Evolutionary conservation across 2,888 invertebrate species (phyloP).

Genomic region (Latrodectus elegans): DNA sequence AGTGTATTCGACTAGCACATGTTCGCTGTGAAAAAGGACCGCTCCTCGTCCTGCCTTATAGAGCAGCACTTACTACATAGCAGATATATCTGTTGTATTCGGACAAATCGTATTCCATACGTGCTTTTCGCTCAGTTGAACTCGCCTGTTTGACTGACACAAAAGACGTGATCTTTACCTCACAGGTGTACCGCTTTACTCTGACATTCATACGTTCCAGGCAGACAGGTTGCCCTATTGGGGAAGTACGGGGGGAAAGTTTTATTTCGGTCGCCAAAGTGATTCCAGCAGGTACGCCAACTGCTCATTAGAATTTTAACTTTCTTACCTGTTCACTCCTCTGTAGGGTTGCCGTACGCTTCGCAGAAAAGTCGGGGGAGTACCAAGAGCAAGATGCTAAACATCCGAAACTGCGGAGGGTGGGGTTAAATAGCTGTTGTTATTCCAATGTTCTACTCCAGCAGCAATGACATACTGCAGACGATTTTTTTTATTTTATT

Average conservation of each 20-base stretch:
- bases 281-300: conserved; percentile 44
- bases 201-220: conserved; percentile 8
- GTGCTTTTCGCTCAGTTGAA: conserved; percentile 19
- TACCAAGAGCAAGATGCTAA: conserved; percentile 3
- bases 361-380: background rate
- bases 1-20: conserved; percentile 40
- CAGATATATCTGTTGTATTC: background rate
- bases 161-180: conserved; percentile 31
- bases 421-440: too few relatives aligned
- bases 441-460: too few relatives aligned
- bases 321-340: background rate
- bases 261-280: conserved; percentile 28
- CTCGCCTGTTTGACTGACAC: conserved; percentile 3
- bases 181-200: conserved; percentile 36
- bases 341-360: background rate
- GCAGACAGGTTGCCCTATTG: conserved; percentile 33
- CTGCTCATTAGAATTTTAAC: conserved; percentile 1
- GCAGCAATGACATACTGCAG: too few relatives aligned
- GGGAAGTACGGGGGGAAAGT: conserved; percentile 26
- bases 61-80: conserved; percentile 27
- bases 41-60: conserved; percentile 11
- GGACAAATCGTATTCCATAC: conserved; percentile 61
- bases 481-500: too few relatives aligned
- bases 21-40: conserved; percentile 20
- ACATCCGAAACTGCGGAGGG: background rate